Evolutionary conservation across 2,888 invertebrate genomes (phyloP), one percentile per base, ranked within the genome.

Genomic region (Nymphalis polychloros): DNA sequence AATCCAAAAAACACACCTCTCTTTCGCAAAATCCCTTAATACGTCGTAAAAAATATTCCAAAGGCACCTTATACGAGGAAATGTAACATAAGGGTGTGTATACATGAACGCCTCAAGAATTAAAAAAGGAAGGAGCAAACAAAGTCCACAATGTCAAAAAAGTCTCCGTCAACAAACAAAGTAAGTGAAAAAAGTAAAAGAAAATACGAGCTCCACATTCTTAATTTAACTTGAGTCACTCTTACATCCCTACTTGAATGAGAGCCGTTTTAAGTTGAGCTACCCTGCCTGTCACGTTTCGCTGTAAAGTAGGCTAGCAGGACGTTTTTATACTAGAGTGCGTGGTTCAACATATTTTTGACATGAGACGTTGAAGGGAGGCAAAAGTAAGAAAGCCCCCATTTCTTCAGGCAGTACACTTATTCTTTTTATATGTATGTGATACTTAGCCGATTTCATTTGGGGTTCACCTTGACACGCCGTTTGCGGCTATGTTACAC

Each of bases 171-270:
- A 87, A 92, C 91, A 92, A 92, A 91, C 91, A 90, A 88, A 89
- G 70, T 86, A 83, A 82, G 86, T 86, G 83, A 82, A 81, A 80
- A 83, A 83, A 81, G 80, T 79, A 81, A 81, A 85, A 85, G 85
- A 84, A 86, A 84, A 80, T 81, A 84, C 82, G 84, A 89, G 85
- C 87, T 90, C 87, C 90, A 92, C 90, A 92, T 92, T 92, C 92
- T 92, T 92, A 92, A 92, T 92, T 92, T 92, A 92, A 92, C 92
- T 92, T 92, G 90, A 92, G 90, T 90, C 90, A 88, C 89, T 90
- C 87, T 89, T 88, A 89, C 90, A 87, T 88, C 89, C 88, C 88
- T 84, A 86, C 86, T 89, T 83, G 82, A 83, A 77, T 73, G 74
- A 63, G 49, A 76, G 75, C 90, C 82, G 79, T 63, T 69, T 61